These are phyloP conservation scores for Chelonus insularis DNA, from an alignment of 1,140 invertebrate genomes.

Conservation along the genomic window DNA sequence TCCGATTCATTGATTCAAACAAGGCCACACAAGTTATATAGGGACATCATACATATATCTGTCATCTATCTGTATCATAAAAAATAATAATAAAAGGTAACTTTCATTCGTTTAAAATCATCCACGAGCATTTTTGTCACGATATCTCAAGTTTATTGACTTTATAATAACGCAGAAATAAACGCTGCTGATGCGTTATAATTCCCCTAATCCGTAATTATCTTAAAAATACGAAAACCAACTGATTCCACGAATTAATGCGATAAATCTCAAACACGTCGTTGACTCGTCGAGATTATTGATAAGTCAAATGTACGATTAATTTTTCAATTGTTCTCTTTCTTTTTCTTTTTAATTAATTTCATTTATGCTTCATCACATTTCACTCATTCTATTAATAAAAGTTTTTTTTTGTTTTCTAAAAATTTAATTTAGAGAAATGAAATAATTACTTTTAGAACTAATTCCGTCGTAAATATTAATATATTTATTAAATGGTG, in stretches of 20 bases:
- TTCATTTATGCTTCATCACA: too few relatives aligned
- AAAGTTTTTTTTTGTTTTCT: too few relatives aligned
- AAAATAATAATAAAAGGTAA: not conserved
- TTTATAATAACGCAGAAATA: not conserved
- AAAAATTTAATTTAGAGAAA: too few relatives aligned
- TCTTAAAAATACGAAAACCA: conserved; percentile 16
- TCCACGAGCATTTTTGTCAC: not conserved
- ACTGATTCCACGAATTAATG: conserved; percentile 22
- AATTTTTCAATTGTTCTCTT: not conserved
- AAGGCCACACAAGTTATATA: not conserved
- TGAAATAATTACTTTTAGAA: too few relatives aligned
- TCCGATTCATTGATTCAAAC: conserved; percentile 26
- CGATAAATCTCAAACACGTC: conserved; percentile 22
- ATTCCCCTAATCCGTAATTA: conserved; percentile 23
- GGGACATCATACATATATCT: not conserved
- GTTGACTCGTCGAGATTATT: not conserved
- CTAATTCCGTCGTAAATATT: too few relatives aligned
- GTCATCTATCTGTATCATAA: not conserved
- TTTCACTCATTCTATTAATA: too few relatives aligned
- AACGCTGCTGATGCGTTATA: conserved; percentile 4
- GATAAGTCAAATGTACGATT: conserved; percentile 2
- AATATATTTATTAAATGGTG: too few relatives aligned
- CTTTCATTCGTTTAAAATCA: not conserved
- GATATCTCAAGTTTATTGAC: conserved; percentile 2
- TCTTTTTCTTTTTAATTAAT: not conserved